Evolutionary conservation across 2,888 invertebrate genomes (phyloP).

Genomic region (Dolomedes plantarius): DNA sequence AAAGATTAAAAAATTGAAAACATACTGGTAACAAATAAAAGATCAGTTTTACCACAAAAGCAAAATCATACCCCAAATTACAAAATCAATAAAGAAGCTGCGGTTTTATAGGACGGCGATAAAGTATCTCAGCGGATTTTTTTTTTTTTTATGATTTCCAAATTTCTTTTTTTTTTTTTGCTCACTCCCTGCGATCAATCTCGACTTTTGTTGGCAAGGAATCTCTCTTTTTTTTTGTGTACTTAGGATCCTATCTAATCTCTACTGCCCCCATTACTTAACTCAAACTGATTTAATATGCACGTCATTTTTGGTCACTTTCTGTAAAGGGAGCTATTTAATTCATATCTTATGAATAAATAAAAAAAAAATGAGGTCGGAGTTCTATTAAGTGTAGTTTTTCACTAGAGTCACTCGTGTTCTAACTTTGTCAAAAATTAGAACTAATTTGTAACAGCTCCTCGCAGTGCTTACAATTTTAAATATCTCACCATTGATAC

Average conservation of each 20-base stretch:
- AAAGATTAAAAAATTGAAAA: background rate
- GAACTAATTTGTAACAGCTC: too few species aligned
- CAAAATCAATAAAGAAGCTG: conserved; percentile 60
- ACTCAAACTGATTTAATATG: background rate
- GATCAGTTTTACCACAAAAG: background rate
- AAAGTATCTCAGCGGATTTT: conserved; percentile 31
- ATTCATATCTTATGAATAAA: background rate
- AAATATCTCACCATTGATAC: too few species aligned
- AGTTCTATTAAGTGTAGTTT: too few species aligned
- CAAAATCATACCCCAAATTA: conserved; percentile 56
- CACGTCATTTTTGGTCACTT: background rate
- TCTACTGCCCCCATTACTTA: background rate
- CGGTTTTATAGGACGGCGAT: conserved; percentile 45
- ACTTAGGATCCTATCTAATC: conserved; percentile 1
- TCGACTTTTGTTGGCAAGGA: conserved; percentile 6
- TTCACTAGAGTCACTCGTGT: too few species aligned
- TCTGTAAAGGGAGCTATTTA: background rate
- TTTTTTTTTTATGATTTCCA: background rate
- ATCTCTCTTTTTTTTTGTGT: too few species aligned
- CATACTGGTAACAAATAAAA: background rate
- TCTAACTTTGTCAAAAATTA: too few species aligned
- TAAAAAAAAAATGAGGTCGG: too few species aligned
- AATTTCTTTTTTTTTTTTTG: background rate
- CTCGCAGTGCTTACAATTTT: too few species aligned
- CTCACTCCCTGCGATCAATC: conserved; percentile 26